Conservation (phyloP, 2,888 invertebrate species). For the Hypselothyrea guttata region DNA sequence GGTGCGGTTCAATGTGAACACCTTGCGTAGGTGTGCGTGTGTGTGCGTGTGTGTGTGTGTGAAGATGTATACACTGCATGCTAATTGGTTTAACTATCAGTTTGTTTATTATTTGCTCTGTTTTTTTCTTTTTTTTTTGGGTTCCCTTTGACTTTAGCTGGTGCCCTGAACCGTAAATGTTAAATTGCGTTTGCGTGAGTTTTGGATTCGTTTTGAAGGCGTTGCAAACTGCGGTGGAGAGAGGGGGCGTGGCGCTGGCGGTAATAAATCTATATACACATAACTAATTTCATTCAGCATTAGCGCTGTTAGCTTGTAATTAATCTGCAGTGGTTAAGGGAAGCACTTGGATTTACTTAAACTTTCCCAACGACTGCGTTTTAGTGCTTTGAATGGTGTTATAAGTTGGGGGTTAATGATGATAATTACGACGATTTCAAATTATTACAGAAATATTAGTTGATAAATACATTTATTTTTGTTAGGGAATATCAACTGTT, state of each 20-base stretch:
- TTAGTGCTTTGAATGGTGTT: no score
- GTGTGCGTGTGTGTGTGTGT: slow-evolving; percentile 20
- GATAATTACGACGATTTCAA: no score
- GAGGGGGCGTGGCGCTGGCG: background rate
- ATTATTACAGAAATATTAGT: no score
- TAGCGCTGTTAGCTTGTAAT: no score
- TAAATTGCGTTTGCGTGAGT: slow-evolving; percentile 70
- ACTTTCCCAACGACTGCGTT: no score
- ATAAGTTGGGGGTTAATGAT: no score
- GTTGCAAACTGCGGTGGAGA: background rate
- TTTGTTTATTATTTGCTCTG: slow-evolving; percentile 22
- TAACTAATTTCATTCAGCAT: no score
- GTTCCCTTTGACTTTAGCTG: slow-evolving; percentile 41
- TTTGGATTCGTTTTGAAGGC: slow-evolving; percentile 23
- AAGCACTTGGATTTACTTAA: slow-evolving; percentile 8
- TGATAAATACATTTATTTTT: no score
- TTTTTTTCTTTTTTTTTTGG: slow-evolving; percentile 17
- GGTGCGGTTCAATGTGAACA: slow-evolving; percentile 41
- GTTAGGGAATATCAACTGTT: no score
- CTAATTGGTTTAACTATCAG: slow-evolving; percentile 71
- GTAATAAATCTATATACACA: background rate
- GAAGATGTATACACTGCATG: no score
- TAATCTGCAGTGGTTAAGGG: no score
- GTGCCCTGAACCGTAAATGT: slow-evolving; percentile 69
- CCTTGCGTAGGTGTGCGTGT: slow-evolving; percentile 39